These are phyloP conservation scores for Agrochola litura DNA, from an alignment of 2,888 invertebrate species.

Conservation along the genomic window DNA sequence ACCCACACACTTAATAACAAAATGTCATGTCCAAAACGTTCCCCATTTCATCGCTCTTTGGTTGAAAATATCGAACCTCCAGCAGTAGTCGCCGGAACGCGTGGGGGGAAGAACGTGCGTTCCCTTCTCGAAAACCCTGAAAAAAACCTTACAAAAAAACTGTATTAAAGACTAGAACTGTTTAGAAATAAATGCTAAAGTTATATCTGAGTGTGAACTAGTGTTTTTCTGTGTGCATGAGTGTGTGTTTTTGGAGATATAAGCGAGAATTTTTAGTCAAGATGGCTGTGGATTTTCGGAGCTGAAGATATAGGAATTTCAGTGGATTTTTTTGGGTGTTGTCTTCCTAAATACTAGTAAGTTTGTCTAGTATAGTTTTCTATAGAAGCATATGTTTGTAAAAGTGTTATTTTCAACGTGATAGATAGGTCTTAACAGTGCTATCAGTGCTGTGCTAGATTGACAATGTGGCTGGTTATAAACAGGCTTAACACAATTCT, in stretches of 20 bases:
- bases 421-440: neutral
- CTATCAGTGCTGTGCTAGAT: accelerated
- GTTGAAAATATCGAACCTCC: constrained; percentile 54
- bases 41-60: neutral
- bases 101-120: constrained; percentile 1
- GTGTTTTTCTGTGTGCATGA: constrained; percentile 15
- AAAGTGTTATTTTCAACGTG: neutral
- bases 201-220: neutral
- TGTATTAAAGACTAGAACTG: neutral
- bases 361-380: neutral
- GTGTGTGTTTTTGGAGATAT: neutral
- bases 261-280: constrained; percentile 10
- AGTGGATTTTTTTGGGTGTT: constrained; percentile 49
- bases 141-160: constrained; percentile 28
- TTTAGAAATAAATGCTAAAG: neutral
- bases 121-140: neutral
- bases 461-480: neutral
- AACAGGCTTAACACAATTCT: neutral
- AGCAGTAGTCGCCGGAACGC: constrained; percentile 1
- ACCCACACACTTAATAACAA: no score
- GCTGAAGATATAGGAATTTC: constrained; percentile 22
- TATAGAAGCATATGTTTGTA: neutral
- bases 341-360: constrained; percentile 10
- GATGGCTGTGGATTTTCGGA: constrained; percentile 40
- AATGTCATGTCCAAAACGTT: constrained; percentile 32